Evolutionary conservation across 2,888 invertebrate species (phyloP).

Genomic region (Rhyacophila evoluta): DNA sequence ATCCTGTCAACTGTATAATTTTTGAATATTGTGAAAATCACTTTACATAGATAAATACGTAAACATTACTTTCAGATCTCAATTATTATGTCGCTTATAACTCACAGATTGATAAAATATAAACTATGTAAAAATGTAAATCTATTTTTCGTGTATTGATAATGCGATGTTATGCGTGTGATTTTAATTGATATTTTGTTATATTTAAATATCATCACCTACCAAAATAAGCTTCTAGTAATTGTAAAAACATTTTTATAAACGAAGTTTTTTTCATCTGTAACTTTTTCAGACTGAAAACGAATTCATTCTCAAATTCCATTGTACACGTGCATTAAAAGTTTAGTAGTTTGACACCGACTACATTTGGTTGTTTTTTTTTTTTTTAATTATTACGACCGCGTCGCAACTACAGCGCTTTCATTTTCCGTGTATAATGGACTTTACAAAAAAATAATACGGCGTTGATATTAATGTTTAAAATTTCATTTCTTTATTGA

Average conservation of each 20-base stretch:
- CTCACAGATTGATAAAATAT: not conserved
- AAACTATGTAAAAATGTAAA: constrained; percentile 13
- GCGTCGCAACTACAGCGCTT: too few species aligned
- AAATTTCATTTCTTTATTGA: too few species aligned
- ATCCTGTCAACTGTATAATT: not conserved
- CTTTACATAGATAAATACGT: not conserved
- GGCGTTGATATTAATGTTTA: too few species aligned
- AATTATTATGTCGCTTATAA: constrained; percentile 11
- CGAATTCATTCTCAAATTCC: too few species aligned
- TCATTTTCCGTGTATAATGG: too few species aligned
- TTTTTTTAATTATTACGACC: too few species aligned
- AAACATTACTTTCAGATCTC: constrained; percentile 5
- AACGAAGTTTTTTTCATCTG: not conserved
- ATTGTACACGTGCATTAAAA: too few species aligned
- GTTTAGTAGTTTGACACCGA: too few species aligned
- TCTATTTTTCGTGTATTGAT: constrained; percentile 3
- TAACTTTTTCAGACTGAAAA: too few species aligned
- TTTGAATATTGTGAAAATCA: not conserved
- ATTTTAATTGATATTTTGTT: constrained; percentile 3
- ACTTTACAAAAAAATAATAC: too few species aligned
- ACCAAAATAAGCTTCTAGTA: constrained; percentile 20
- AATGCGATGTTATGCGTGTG: constrained; percentile 14
- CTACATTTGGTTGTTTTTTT: too few species aligned
- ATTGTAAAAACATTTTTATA: constrained; percentile 5
- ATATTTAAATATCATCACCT: not conserved